Evolutionary conservation across 2,797 vertebrate genomes (phyloP), one percentile per base, ranked within the genome.

Genomic region (Micrastur ruficollis): DNA sequence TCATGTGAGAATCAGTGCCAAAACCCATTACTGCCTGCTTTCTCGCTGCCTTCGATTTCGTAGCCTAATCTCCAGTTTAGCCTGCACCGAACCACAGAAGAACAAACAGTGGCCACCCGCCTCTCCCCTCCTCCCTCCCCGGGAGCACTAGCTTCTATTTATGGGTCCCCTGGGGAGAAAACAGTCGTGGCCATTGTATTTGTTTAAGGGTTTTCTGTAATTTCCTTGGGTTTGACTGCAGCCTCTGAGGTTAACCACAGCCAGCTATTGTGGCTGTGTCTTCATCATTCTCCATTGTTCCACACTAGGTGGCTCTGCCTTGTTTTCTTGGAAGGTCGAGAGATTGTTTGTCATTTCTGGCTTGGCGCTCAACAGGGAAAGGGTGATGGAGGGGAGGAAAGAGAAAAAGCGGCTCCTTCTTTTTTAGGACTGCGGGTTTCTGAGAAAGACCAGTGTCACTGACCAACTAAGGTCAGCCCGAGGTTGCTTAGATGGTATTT

Each of bases 211-310:
- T 96, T 97, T 90, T 89, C 93, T 97, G 95, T 95, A 90, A 97
- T 97, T 97, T 97, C 95, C 96, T 96, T 78, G 96, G 97, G 94
- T 90, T 96, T 93, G 89, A 87, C 76, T 80, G 81, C 81, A 94
- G 91, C 93, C 95, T 93, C 71, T 92, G 96, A 95, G 96, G 97
- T 96, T 96, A 97, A 96, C 97, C 97, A 96, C 96, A 90, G 95
- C 89, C 84, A 79, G 96, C 91, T 52, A 93, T 76, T 42, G 94
- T 71, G 95, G 94, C 95, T 59, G 88, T 47, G 90, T 72, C 96
- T 93, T 85, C 94, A 88, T 91, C 81, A 2, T 72, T 76, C 91
- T 47, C 86, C 7, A 89, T 96, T 95, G 93, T 96, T 94, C 94
- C 44, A 15, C 63, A 34, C 92, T 78, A 95, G 93, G 94, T 96